These are phyloP conservation scores for Trichonephila clavata DNA, from an alignment of 1,140 invertebrate species.

Conservation along the genomic window DNA sequence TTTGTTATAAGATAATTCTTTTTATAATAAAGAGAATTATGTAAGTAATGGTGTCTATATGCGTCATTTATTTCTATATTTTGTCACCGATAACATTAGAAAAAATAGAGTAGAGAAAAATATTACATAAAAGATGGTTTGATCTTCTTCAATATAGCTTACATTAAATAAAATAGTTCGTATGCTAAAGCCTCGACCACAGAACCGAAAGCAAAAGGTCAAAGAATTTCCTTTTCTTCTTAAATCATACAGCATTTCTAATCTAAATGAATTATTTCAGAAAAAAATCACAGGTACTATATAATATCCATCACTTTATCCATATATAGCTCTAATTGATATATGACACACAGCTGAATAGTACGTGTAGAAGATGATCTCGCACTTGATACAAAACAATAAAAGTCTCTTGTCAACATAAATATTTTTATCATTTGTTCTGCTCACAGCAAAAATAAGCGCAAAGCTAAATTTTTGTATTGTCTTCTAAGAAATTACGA, in stretches of 20 bases:
- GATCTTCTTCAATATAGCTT: no score
- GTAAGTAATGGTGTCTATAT: no score
- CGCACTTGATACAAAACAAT: not conserved
- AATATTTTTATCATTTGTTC: conserved; percentile 48
- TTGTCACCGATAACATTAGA: no score
- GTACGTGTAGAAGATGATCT: not conserved
- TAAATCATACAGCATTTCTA: not conserved
- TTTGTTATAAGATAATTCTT: no score
- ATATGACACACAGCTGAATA: not conserved
- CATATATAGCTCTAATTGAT: not conserved
- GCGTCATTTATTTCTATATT: no score
- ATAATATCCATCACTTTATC: no score
- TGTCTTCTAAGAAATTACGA: conserved; percentile 41
- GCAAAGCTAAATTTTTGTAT: not conserved
- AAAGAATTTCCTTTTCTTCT: not conserved
- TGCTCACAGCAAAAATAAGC: conserved; percentile 47
- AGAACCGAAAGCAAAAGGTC: not conserved
- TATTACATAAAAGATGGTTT: no score
- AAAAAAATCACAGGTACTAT: no score
- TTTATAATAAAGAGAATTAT: no score
- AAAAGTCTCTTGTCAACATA: conserved; percentile 35
- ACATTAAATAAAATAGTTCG: no score
- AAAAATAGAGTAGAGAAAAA: no score
- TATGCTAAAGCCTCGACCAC: not conserved
- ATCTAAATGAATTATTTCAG: not conserved